Conservation (phyloP, 1,140 invertebrate species). For the Drusus annulatus region DNA sequence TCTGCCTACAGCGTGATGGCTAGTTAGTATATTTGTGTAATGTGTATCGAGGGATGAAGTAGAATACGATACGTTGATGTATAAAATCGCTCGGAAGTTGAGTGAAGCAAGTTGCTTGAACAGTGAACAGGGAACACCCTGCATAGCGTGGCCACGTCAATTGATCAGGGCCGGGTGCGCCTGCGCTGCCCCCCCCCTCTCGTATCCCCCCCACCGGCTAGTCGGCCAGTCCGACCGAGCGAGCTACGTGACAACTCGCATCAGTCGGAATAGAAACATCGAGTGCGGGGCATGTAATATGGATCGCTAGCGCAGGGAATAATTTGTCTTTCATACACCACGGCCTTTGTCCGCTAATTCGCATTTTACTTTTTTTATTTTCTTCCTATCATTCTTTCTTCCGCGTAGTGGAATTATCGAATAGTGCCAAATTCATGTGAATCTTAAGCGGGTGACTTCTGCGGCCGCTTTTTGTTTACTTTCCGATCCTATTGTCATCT, state of each 20-base stretch:
- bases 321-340: conserved; percentile 49
- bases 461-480: conserved; percentile 47
- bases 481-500: conserved; percentile 45
- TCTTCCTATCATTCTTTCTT: conserved; percentile 35
- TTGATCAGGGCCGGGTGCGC: background rate
- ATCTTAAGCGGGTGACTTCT: conserved; percentile 47
- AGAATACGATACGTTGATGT: background rate
- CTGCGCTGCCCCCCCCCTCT: background rate
- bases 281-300: conserved; percentile 63
- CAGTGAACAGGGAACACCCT: too few species aligned
- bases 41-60: background rate
- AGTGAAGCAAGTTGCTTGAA: background rate
- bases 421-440: conserved; percentile 57
- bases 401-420: conserved; percentile 60
- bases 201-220: background rate
- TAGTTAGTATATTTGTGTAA: background rate
- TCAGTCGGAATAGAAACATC: conserved; percentile 64
- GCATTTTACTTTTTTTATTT: conserved; percentile 59
- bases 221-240: conserved; percentile 1
- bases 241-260: conserved; percentile 43
- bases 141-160: background rate
- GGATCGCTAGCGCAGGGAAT: conserved; percentile 66
- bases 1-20: too few species aligned
- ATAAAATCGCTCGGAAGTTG: background rate
- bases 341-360: conserved; percentile 70